Conservation (phyloP, 2,113 vertebrate species). For the Colius striatus region DNA sequence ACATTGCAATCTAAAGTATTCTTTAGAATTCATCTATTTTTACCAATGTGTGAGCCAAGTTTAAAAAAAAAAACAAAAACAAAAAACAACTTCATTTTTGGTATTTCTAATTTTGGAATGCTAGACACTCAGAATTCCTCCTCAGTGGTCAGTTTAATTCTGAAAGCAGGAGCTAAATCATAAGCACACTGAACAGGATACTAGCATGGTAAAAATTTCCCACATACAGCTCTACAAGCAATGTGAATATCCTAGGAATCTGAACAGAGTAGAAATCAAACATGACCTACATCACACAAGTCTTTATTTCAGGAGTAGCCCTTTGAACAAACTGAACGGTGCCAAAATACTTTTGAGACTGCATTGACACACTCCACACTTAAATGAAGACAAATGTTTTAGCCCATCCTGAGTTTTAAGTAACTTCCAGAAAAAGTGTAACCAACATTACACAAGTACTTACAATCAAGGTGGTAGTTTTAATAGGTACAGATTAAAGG, state of each 20-base stretch:
- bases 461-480: neutral
- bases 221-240: neutral
- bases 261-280: neutral
- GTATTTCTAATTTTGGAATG: neutral
- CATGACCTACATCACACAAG: neutral
- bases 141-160: neutral
- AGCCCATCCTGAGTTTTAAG: neutral
- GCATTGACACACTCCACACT: neutral
- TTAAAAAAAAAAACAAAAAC: neutral
- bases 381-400: neutral
- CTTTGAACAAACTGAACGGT: neutral
- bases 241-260: neutral
- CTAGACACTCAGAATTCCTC: neutral
- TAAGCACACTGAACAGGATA: neutral
- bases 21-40: neutral
- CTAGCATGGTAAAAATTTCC: neutral
- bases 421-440: neutral
- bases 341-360: neutral
- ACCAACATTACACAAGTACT: neutral
- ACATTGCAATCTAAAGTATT: neutral
- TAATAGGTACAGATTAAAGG: neutral
- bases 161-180: neutral
- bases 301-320: neutral
- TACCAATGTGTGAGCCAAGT: neutral
- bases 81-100: no score